A percentile compares a stretch with the other conserved stretches of the same genome.
Evolutionary conservation across 2,888 invertebrate genomes (phyloP).

Genomic region (Helleia helle): DNA sequence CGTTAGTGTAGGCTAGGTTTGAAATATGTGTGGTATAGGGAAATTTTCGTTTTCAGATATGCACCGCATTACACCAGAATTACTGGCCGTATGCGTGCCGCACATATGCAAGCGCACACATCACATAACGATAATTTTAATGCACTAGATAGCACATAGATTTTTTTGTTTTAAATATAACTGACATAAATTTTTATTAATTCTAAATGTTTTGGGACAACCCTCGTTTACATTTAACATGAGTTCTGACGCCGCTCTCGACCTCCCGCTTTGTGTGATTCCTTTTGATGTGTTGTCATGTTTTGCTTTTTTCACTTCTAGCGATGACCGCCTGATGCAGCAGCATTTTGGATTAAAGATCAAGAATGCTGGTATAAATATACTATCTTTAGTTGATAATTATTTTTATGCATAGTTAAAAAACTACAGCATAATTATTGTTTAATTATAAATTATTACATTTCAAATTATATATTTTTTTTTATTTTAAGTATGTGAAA

Average conservation of each 20-base stretch:
- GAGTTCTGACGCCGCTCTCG: conserved; percentile 67
- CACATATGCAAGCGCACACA: conserved; percentile 74
- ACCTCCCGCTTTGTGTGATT: conserved; percentile 53
- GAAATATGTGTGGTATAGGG: conserved; percentile 74
- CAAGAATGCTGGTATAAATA: not conserved
- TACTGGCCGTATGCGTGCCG: conserved; percentile 74
- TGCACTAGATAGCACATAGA: conserved; percentile 73
- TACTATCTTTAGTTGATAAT: too few species aligned
- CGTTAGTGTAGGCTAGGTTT: conserved; percentile 57
- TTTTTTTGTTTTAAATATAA: conserved; percentile 55
- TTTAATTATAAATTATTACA: too few species aligned
- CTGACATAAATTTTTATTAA: conserved; percentile 51
- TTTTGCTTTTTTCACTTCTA: conserved; percentile 7
- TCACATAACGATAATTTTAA: conserved; percentile 68
- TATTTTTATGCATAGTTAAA: too few species aligned
- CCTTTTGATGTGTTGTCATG: conserved; percentile 14
- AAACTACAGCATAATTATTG: too few species aligned
- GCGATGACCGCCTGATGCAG: conserved; percentile 10
- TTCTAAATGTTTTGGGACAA: conserved; percentile 72
- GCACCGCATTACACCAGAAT: conserved; percentile 74
- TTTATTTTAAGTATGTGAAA: too few species aligned
- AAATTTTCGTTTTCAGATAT: conserved; percentile 74
- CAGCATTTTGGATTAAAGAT: conserved; percentile 1
- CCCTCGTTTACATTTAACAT: conserved; percentile 65
- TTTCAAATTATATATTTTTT: too few species aligned